Evolutionary conservation across 92 coral and sea anemone genomes (phyloP), one percentile per base, ranked within the genome.

Genomic region (Hydrozoanthus gracilis): DNA sequence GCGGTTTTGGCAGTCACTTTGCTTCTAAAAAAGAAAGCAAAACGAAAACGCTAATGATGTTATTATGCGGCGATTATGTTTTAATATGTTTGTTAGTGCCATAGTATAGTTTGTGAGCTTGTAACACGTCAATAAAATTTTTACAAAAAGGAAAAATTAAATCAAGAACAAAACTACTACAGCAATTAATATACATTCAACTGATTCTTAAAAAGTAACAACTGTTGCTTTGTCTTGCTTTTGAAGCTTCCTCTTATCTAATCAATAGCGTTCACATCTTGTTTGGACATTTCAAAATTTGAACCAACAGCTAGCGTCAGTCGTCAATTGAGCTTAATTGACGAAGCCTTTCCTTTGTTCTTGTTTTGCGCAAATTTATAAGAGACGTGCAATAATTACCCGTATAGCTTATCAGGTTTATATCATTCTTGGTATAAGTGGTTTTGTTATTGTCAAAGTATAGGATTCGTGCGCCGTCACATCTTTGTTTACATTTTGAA

Each of bases 1-100:
- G 66, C 66, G 16, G 66, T 60, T 60, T 60, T 60, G 66, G 66
- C 66, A 60, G 66, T 60, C 67, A 61, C 67, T 61, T 61, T 61
- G 67, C 67, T 61, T 61, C 67, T 61, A 20, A 13, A 61, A 61
- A 61, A 61, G 67, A 61, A 61, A 61, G 67, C 20, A 61, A 61
- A 61, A 61, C 20, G 67, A 61, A 61, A 61, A 61, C 73, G 47
- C 13, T 2, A 8, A 35, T 16, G 39, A 3, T 64, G 70, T 64
- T 64, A 11, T 64, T 64, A n/a, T 64, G 70, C 58, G 58, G 58
- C 11, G 58, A 52, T 52, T 52, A 52, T 52, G 58, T 52, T 52
- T 52, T 52, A 52, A 52, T 52, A 52, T 52, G 58, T 11, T 52
- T 52, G 58, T 52, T 52, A 52, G 58, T 52, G n/a, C n/a, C n/a